Evolutionary conservation across 2,888 invertebrate species (phyloP), one percentile per base, ranked within the genome.

Genomic region (Ormyrus thymus): DNA sequence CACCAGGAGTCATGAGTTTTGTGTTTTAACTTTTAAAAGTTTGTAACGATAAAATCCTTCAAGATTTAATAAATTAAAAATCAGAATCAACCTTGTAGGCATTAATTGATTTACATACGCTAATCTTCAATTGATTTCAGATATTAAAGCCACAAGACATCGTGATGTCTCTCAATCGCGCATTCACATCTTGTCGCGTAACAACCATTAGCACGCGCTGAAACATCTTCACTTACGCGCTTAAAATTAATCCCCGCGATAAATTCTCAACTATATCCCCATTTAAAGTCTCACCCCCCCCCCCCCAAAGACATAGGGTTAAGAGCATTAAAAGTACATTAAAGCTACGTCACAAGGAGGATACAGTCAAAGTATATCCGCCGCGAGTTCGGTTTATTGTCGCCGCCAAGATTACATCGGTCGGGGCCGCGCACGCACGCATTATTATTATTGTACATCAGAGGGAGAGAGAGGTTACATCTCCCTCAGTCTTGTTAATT

Each of bases 331-430:
- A 79, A 79, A 72, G 62, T 76, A 75, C 79, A 79, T 79, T 76
- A 79, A 68, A 79, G 51, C 29, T 55, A 48, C 15, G 58, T 48
- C 45, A 50, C 11, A 43, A 59, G 51, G 29, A 43, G 48, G 11
- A 48, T 15, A 9, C 51, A 45, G 46, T 51, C 58, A 56, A 43
- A 70, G 65, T 68, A 70, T 73, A 61, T 56, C n/a, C n/a, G n/a
- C n/a, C n/a, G n/a, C n/a, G n/a, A n/a, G 43, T 73, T 69, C 73
- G 76, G 76, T 76, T 76, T 80, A 76, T 80, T 76, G 73, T 79
- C 69, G 61, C 66, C 7, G 51, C 48, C 46, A 48, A 65, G 64
- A 76, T 77, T 62, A 51, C 68, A 74, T 74, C 74, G 15, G n/a
- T n/a, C n/a, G n/a, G n/a, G n/a, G n/a, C n/a, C 64, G 46, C 46